These are phyloP conservation scores for Phocoena phocoena DNA, from an alignment of 2,113 vertebrate species.

Conservation along the genomic window DNA sequence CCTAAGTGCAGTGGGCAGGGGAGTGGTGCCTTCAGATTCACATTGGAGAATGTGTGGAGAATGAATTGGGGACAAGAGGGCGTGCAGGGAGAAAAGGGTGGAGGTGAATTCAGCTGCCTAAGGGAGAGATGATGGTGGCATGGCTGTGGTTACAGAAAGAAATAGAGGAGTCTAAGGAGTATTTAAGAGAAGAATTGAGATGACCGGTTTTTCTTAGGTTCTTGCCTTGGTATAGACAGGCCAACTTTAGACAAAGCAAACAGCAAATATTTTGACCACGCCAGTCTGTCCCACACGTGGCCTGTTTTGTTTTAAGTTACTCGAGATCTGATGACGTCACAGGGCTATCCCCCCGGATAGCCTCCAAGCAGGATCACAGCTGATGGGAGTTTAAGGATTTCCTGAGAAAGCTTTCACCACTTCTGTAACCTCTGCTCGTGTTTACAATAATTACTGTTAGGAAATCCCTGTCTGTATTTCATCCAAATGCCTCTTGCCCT, in stretches of 20 bases:
- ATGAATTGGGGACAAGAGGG: too few relatives aligned
- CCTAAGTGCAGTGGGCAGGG: not conserved
- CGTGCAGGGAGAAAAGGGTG: not conserved
- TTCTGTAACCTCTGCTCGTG: not conserved
- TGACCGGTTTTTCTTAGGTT: not conserved
- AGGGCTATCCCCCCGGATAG: not conserved
- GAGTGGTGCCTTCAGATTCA: not conserved
- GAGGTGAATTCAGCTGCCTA: not conserved
- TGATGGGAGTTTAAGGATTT: not conserved
- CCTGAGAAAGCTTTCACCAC: constrained; percentile 12
- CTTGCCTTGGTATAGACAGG: not conserved
- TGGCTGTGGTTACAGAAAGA: not conserved
- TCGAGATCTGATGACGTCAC: not conserved
- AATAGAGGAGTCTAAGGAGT: not conserved
- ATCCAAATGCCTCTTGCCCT: not conserved
- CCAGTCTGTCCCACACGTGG: accelerated
- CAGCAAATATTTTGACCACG: not conserved
- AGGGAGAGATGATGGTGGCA: not conserved
- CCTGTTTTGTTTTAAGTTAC: not conserved
- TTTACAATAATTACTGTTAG: not conserved
- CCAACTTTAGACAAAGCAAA: not conserved
- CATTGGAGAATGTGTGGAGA: not conserved
- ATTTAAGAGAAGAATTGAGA: not conserved
- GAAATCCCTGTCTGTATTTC: not conserved
- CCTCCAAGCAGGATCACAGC: not conserved